Conservation (phyloP, 2,797 vertebrate species). For the Fistularia tabacaria region DNA sequence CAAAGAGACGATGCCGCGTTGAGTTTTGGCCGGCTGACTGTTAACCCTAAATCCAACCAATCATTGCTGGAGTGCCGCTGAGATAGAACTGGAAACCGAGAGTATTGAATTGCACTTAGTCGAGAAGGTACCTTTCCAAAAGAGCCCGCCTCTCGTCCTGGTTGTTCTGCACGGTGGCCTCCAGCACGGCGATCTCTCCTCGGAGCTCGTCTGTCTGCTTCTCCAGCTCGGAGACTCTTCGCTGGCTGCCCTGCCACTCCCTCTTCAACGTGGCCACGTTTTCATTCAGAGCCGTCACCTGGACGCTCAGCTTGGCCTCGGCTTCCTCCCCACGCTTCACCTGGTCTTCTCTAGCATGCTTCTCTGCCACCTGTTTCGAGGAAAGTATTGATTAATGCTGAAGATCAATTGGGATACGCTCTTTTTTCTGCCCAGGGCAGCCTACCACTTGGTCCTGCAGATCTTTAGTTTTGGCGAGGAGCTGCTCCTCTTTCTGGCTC, state of each 20-base stretch:
- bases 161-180: constrained; percentile 97
- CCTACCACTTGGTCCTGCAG: constrained; percentile 84
- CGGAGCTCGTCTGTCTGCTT: constrained; percentile 94
- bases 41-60: no score
- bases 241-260: constrained; percentile 93
- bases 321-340: constrained; percentile 84
- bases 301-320: constrained; percentile 81
- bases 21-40: no score
- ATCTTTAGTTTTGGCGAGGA: constrained; percentile 76
- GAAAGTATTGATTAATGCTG: background rate
- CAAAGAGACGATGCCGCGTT: no score
- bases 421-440: background rate
- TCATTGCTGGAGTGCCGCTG: no score
- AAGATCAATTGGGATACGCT: background rate
- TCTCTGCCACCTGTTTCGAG: constrained; percentile 76
- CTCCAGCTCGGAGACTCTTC: constrained; percentile 88
- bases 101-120: background rate
- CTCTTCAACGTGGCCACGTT: constrained; percentile 95
- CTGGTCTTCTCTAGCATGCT: constrained; percentile 82
- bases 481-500: constrained; percentile 80
- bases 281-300: constrained; percentile 91
- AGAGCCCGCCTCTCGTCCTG: constrained; percentile 95
- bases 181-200: constrained; percentile 94
- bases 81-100: no score
- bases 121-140: constrained; percentile 81